Evolutionary conservation across 2,888 invertebrate species (phyloP), one percentile per base, ranked within the genome.

Genomic region (Pteria penguin): DNA sequence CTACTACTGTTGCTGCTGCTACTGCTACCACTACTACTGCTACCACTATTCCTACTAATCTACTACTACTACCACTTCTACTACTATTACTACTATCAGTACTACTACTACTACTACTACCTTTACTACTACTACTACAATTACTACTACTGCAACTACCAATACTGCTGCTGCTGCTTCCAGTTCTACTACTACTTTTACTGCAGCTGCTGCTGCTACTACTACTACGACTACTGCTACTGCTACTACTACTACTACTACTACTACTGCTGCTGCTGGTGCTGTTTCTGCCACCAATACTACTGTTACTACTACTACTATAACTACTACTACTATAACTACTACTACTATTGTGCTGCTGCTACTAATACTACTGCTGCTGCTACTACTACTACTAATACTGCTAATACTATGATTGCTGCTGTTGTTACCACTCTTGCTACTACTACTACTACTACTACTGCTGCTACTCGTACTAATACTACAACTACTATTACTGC

Each of bases 221-320:
- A 63, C 63, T 31, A 31, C 32, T 31, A 31, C 63, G 3, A 31
- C 63, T 31, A 33, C 63, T 31, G 24, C 63, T 63, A 11, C 32
- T 63, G 4, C 63, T 31, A 31, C 63, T 33, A 8, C 32, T 33
- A 63, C 32, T 33, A 63, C 63, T 33, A 63, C 32, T 33, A 32
- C 63, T 63, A 31, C 63, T 63, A 63, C 63, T 63, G 32, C 63
- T 63, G 5, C 63, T 63, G 8, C 33, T 63, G 32, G 32, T 63
- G 18, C 63, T 31, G 32, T n/a, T 63, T 8, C 63, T 32, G 32
- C 63, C n/a, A 32, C 63, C n/a, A 63, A 31, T 32, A 63, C 63
- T 63, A 63, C 63, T 63, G 32, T 33, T 63, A 63, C 63, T 63
- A 63, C 32, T 63, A 63, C 63, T 63, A 63, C 63, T 63, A 63